These are phyloP conservation scores for Etheostoma nigrum DNA, from an alignment of 2,797 vertebrate species.

Conservation along the genomic window DNA sequence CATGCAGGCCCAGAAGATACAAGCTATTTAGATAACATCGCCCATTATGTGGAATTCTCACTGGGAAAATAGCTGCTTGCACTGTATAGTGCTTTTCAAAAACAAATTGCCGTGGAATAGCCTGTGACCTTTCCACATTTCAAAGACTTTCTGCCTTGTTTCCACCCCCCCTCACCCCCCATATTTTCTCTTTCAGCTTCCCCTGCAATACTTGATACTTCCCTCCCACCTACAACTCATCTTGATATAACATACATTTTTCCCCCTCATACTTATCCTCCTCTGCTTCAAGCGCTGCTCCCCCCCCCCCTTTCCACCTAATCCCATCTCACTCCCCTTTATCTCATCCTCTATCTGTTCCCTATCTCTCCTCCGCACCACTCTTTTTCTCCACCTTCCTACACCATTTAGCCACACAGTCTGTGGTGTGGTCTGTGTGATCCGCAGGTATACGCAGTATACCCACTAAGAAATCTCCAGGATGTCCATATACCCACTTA, in stretches of 20 bases:
- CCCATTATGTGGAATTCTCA: slow-evolving; percentile 15
- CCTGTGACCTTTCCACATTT: slow-evolving; percentile 62
- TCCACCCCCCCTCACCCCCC: neutral
- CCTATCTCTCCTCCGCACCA: neutral
- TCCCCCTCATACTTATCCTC: slow-evolving; percentile 3
- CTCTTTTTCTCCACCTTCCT: neutral
- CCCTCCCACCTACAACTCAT: neutral
- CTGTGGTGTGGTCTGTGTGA: too few species aligned
- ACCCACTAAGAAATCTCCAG: too few species aligned
- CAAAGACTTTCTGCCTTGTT: slow-evolving; percentile 48
- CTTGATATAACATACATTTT: slow-evolving; percentile 47
- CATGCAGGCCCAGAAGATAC: neutral
- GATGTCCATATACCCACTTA: too few species aligned
- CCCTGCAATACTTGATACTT: slow-evolving; percentile 11
- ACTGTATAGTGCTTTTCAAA: neutral
- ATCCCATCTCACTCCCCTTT: neutral
- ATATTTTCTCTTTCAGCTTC: slow-evolving; percentile 12
- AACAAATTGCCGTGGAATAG: slow-evolving; percentile 11
- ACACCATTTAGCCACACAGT: slow-evolving; percentile 13
- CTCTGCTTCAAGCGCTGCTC: neutral
- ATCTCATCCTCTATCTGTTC: neutral
- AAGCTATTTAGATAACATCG: neutral
- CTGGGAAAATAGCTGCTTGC: slow-evolving; percentile 28
- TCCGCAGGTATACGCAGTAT: too few species aligned
- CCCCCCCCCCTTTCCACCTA: neutral